Evolutionary conservation across 2,113 vertebrate species (phyloP).

Genomic region (Saccopteryx leptura): DNA sequence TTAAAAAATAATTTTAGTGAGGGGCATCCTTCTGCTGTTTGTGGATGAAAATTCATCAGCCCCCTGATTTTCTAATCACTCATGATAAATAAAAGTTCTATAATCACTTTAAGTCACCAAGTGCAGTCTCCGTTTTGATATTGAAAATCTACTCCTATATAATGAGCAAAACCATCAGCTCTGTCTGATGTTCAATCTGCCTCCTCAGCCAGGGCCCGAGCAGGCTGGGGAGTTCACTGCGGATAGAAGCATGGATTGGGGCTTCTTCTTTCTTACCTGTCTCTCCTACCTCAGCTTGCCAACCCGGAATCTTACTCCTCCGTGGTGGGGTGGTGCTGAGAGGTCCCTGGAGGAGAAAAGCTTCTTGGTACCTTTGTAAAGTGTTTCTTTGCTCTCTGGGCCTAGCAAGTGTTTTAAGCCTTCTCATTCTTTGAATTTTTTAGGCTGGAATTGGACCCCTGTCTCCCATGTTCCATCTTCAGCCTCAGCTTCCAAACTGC

Average conservation of each 20-base stretch:
- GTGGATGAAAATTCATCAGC: background rate
- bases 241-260: background rate
- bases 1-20: background rate
- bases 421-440: background rate
- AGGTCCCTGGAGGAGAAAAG: background rate
- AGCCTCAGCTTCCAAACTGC: background rate
- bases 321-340: background rate
- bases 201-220: background rate
- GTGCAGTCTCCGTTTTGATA: background rate
- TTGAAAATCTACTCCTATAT: background rate
- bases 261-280: background rate
- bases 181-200: constrained; percentile 26
- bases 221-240: background rate
- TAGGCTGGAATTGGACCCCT: background rate
- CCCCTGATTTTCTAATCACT: constrained; percentile 14
- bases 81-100: constrained; percentile 16
- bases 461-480: background rate
- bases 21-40: background rate
- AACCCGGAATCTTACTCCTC: background rate
- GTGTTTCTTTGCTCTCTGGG: background rate
- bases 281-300: background rate
- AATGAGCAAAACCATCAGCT: constrained; percentile 24
- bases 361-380: background rate
- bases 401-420: background rate
- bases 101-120: background rate